Conservation (phyloP, 2,797 vertebrate species). For the Oryzias dopingdopingensis region DNA sequence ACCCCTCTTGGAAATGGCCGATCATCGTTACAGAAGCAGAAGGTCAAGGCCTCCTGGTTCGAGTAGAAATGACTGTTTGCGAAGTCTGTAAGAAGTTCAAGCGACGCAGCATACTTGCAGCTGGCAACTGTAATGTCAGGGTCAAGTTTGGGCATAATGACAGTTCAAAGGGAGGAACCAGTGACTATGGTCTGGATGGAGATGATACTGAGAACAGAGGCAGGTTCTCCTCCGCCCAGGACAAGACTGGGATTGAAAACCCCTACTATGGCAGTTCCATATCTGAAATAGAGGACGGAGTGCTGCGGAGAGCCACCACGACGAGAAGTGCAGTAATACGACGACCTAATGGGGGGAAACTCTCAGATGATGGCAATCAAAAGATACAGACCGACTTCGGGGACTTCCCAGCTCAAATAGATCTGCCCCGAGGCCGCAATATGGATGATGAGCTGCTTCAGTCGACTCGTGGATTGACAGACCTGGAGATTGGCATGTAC, state of each 20-base stretch:
- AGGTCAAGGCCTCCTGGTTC: slow-evolving; percentile 87
- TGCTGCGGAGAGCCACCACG: slow-evolving; percentile 76
- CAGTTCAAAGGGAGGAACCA: slow-evolving; percentile 55
- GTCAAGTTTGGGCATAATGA: slow-evolving; percentile 87
- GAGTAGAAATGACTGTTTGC: slow-evolving; percentile 89
- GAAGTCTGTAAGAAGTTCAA: slow-evolving; percentile 93
- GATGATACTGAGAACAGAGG: slow-evolving; percentile 83
- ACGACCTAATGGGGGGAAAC: slow-evolving; percentile 76
- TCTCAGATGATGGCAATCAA: slow-evolving; percentile 76
- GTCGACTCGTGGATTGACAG: slow-evolving; percentile 82
- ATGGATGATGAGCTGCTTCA: slow-evolving; percentile 83
- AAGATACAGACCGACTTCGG: slow-evolving; percentile 87
- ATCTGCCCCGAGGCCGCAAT: slow-evolving; percentile 79
- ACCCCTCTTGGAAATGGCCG: slow-evolving; percentile 78
- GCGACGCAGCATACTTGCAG: slow-evolving; percentile 87
- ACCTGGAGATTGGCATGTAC: slow-evolving; percentile 98
- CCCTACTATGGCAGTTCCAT: slow-evolving; percentile 80
- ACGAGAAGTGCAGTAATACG: slow-evolving; percentile 78
- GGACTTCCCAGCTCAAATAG: slow-evolving; percentile 89
- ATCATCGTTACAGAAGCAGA: slow-evolving; percentile 85
- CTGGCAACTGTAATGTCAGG: slow-evolving; percentile 80
- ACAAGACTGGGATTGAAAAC: slow-evolving; percentile 77
- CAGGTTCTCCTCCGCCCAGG: slow-evolving; percentile 74
- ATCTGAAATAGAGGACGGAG: slow-evolving; percentile 79
- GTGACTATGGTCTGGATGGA: slow-evolving; percentile 73